A percentile compares a stretch with the other conserved stretches of the same genome.
Evolutionary conservation across 2,113 vertebrate genomes (phyloP).

Genomic region (Porphyrio hochstetteri): DNA sequence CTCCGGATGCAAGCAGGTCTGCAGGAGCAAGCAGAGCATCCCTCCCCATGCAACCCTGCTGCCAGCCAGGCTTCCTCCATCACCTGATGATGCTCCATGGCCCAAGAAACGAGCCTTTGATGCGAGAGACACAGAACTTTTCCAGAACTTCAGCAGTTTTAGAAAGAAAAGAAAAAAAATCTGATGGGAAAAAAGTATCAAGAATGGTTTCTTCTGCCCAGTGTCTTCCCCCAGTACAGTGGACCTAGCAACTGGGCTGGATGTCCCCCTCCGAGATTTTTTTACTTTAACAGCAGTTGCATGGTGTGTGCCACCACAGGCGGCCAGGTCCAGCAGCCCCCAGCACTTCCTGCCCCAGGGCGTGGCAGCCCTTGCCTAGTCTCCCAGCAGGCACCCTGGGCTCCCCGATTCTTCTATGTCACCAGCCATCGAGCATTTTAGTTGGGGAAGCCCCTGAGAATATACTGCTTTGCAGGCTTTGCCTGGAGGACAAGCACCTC

Average conservation of each 20-base stretch:
- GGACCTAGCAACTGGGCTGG: not conserved
- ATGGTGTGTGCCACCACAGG: too few species aligned
- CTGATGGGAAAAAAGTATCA: too few species aligned
- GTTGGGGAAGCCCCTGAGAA: not conserved
- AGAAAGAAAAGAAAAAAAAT: not conserved
- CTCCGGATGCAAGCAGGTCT: not conserved
- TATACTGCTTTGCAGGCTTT: not conserved
- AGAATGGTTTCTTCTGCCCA: not conserved
- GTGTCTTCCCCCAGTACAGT: not conserved
- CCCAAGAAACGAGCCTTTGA: not conserved
- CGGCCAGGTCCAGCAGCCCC: not conserved
- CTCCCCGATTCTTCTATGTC: not conserved
- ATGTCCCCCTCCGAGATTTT: not conserved
- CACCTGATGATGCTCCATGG: rapidly evolving
- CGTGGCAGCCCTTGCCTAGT: rapidly evolving
- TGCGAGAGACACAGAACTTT: not conserved
- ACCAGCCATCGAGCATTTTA: not conserved
- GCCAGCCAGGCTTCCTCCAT: not conserved
- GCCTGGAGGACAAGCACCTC: not conserved
- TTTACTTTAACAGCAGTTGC: rapidly evolving
- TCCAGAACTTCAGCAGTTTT: not conserved
- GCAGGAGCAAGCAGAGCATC: rapidly evolving
- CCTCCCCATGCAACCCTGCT: not conserved
- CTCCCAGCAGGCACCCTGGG: not conserved
- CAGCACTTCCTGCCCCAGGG: not conserved